Evolutionary conservation across 2,797 vertebrate species (phyloP), one percentile per base, ranked within the genome.

Genomic region (Lepilemur septentrionalis): DNA sequence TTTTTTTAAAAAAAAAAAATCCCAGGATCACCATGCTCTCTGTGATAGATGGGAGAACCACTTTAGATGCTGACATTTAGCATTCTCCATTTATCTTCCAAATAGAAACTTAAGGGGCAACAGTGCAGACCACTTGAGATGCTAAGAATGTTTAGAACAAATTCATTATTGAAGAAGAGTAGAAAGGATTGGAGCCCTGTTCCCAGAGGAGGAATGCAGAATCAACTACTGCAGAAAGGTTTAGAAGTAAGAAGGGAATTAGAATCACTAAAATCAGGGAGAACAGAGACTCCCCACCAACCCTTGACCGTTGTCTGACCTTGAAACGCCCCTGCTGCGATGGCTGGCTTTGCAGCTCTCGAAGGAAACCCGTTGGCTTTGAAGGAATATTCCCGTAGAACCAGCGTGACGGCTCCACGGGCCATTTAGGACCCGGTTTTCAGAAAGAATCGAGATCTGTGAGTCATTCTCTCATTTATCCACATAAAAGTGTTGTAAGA

Each of bases 1-100:
- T 92, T 15, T 43, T 92, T 15, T 43, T 15, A 32, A 63, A 63
- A 96, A 35, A 48, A 41, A 85, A 50, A 96, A 85, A 55, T 79
- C 30, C 18, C 63, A 8, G 70, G 48, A 38, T 67, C 73, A 82
- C 89, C 67, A 5, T 83, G 91, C 93, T 91, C n/a, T 46, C 91
- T 63, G 0, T 25, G 92, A 30, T 70, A 78, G 69, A 83, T 72
- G 93, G 52, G 59, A 95, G 90, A 63, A 72, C 95, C 95, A 65
- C 43, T 78, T 63, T 63, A 83, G 92, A 90, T 55, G 41, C 55
- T 88, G 93, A 85, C 69, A 63, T 94, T 89, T 80, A 93, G 50
- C 93, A 63, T 90, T 95, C 57, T 82, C 88, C 78, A 80, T 92
- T 97, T 93, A 63, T 97, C 92, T 96, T 92, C 92, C 96, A 25